These are phyloP conservation scores for Synanthedon tipuliformis DNA, from an alignment of 2,888 invertebrate genomes.

Conservation along the genomic window DNA sequence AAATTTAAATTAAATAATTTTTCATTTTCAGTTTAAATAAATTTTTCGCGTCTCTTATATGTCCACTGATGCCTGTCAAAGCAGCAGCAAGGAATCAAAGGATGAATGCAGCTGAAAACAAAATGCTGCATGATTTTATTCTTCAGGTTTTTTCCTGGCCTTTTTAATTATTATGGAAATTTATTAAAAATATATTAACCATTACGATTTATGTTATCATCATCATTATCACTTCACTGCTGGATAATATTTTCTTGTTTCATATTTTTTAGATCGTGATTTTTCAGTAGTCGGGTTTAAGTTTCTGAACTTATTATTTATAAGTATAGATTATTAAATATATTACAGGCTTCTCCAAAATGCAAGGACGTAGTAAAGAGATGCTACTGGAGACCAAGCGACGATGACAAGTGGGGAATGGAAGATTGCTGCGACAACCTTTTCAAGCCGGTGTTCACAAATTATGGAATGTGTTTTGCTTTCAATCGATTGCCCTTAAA, in stretches of 20 bases:
- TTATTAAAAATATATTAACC: too few species aligned
- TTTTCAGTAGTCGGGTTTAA: not conserved
- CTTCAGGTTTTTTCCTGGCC: conserved; percentile 23
- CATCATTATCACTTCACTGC: too few species aligned
- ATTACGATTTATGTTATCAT: too few species aligned
- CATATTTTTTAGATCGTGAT: not conserved
- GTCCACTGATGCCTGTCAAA: conserved; percentile 39
- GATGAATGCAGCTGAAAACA: conserved; percentile 26
- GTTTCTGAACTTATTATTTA: too few species aligned
- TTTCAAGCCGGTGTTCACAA: conserved; percentile 51
- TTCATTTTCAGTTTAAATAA: conserved; percentile 26
- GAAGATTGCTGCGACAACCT: conserved; percentile 44
- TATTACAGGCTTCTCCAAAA: conserved; percentile 40
- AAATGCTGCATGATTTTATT: conserved; percentile 39
- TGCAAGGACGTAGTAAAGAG: conserved; percentile 51
- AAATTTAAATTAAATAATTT: not conserved
- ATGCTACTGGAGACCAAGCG: conserved; percentile 49
- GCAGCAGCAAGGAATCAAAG: conserved; percentile 21
- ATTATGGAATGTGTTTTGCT: conserved; percentile 54
- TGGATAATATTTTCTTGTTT: not conserved
- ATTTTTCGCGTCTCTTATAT: conserved; percentile 51
- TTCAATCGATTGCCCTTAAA: conserved; percentile 57
- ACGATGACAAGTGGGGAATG: conserved; percentile 34
- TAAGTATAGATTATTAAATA: not conserved
- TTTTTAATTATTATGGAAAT: too few species aligned